A percentile compares a stretch with the other conserved stretches of the same genome.
Evolutionary conservation across 2,888 invertebrate genomes (phyloP).

Genomic region (Rhimphoctona megacephalus): DNA sequence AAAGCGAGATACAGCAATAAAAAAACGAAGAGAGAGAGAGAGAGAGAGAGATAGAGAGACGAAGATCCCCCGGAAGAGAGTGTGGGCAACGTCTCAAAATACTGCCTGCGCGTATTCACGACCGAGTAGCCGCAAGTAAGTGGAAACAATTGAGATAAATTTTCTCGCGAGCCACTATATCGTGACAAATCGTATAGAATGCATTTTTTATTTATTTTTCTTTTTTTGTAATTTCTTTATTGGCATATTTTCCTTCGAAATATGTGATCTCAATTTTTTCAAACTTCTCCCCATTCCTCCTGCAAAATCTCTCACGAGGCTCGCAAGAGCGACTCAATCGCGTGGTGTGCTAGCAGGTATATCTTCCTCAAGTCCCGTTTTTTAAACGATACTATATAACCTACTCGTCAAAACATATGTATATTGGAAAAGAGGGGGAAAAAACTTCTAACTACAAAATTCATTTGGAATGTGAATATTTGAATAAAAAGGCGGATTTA

Average conservation of each 20-base stretch:
- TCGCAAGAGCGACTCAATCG: slow-evolving; percentile 19
- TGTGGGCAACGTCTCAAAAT: slow-evolving; percentile 80
- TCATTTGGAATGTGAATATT: not conserved
- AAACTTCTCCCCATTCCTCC: not conserved
- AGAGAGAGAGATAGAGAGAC: slow-evolving; percentile 44
- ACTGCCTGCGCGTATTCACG: slow-evolving; percentile 72
- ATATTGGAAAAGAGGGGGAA: not conserved
- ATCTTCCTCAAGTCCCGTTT: not conserved
- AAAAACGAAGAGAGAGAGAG: slow-evolving; percentile 42
- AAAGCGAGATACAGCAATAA: slow-evolving; percentile 53
- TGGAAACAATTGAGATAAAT: slow-evolving; percentile 73
- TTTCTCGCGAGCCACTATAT: slow-evolving; percentile 56
- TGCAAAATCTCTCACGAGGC: not conserved
- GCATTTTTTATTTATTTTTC: not conserved
- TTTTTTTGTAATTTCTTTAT: not conserved
- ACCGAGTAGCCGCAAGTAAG: slow-evolving; percentile 77
- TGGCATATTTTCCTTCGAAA: slow-evolving; percentile 16
- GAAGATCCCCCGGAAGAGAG: slow-evolving; percentile 79
- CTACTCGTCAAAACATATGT: not conserved
- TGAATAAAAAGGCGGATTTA: not conserved
- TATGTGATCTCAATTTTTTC: not conserved
- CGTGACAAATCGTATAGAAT: not conserved
- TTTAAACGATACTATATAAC: slow-evolving; percentile 1
- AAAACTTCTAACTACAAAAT: not conserved
- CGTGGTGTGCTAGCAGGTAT: slow-evolving; percentile 18